Evolutionary conservation across 2,113 vertebrate genomes (phyloP), one percentile per base, ranked within the genome.

Genomic region (Aegypius monachus): DNA sequence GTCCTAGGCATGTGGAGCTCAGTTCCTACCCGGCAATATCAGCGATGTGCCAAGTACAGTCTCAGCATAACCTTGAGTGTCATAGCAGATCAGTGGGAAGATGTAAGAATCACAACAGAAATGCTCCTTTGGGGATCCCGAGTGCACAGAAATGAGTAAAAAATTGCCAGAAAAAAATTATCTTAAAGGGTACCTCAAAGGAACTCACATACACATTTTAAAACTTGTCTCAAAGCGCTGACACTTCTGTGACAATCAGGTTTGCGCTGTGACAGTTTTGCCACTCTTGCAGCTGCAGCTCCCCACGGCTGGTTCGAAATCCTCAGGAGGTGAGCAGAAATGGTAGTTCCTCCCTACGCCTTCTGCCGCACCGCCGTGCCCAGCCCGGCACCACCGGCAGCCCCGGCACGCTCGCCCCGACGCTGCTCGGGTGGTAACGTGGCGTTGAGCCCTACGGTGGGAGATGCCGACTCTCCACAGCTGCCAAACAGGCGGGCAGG

Each of bases 391-490:
- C 21, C 56, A 34, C 47, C 3, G 0, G 53, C 47, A 79, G 63
- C 50, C 11, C 52, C 2, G 6, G 85, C 45, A 56, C 0, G 0
- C 68, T 71, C 38, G 47, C 20, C 12, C 52, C 2, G 3, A 27
- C 0, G 2, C 23, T 3, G 4, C 70, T 85, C 1, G 0, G 47
- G 62, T 77, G 43, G 6, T 61, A 62, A 63, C 0, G 2, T 1
- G 13, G 31, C 4, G 0, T 32, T 16, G 5, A 61, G 56, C 21
- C 31, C 68, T 80, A 15, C 1, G 31, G 56, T 72, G 32, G 53
- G 50, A 93, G 32, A 74, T 22, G 47, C 38, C 1, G 7, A 0
- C 40, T 63, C 18, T 38, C 22, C 53, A 59, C 31, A 67, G 73
- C 58, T 91, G 58, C 34, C 79, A 48, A 79, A 91, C 22, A 38